Base-by-base conservation (phyloP, 2,797 vertebrate species). In the Cichlasoma orientale region DNA sequence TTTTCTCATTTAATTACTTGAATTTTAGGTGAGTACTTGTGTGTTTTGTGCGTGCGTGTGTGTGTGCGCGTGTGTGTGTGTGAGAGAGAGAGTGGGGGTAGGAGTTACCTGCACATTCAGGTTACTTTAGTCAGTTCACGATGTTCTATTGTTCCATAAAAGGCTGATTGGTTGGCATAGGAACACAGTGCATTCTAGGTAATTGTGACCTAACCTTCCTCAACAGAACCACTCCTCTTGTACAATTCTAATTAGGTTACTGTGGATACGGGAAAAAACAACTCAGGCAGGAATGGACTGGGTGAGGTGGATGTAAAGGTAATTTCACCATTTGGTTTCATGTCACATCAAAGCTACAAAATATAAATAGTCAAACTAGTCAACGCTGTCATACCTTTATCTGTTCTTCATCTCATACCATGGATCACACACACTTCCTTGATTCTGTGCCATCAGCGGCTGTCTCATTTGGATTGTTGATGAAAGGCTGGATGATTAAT, bases 161-260 rank as follows among this genome's bases (percentile, higher is more conserved):
- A 81, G 77, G 52, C 75, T 75, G 86, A 85, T 87, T 86, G 80
- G 88, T 29, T 47, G 19, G 16, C 27, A 25, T 14, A 7, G 1
- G 41, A 25, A 82, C 76, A 63, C 38, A 4, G 29, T 59, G 85
- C 86, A 74, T 78, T 84, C 41, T 83, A 31, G 53, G 77, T 88
- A 83, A 91, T 84, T 83, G 70, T 77, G 23, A 63, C 69, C 80
- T 86, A 82, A 84, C 86, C 79, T 63, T 76, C 72, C 78, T 86
- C 83, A 89, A 85, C 86, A 76, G 69, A 78, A 80, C 70, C 77
- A 16, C 83, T 86, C 85, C 66, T 92, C 79, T 93, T 75, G 87
- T 93, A 82, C 84, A 57, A 88, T 58, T 85, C 73, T 88, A 86
- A 92, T 92, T 84, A 94, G 93, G 94, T 94, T 93, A 85, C 93